Evolutionary conservation across 2,113 vertebrate species (phyloP).

Genomic region (Pleuronectes platessa): DNA sequence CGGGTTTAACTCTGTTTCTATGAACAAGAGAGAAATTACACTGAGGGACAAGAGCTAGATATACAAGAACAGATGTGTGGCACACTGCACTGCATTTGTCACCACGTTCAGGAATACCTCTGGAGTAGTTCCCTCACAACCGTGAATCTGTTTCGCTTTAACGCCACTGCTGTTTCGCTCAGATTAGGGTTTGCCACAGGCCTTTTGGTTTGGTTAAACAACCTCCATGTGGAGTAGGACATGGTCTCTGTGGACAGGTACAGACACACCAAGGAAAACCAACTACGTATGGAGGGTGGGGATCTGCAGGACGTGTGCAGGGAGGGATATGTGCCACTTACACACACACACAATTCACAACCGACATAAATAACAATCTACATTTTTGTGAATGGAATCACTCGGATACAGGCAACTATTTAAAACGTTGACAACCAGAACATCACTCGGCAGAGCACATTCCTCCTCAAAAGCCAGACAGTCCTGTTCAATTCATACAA

Average conservation of each 20-base stretch:
- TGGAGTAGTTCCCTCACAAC: constrained; percentile 30
- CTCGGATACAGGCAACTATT: neutral
- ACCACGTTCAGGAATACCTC: neutral
- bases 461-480: too few species aligned
- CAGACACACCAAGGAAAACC: constrained; percentile 54
- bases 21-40: neutral
- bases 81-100: neutral
- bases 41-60: constrained; percentile 2
- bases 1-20: constrained; percentile 2
- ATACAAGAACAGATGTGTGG: constrained; percentile 38
- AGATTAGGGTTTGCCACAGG: constrained; percentile 47
- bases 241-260: constrained; percentile 52
- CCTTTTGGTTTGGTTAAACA: constrained; percentile 55
- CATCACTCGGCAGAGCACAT: too few species aligned
- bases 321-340: neutral
- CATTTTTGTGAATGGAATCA: neutral
- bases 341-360: constrained; percentile 16
- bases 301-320: neutral
- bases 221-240: constrained; percentile 28
- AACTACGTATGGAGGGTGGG: constrained; percentile 36
- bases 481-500: too few species aligned
- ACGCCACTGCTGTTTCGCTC: constrained; percentile 53
- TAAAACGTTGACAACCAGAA: neutral
- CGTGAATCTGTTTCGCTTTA: constrained; percentile 27
- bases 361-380: neutral